A percentile compares a stretch with the other conserved stretches of the same genome.
These are phyloP conservation scores for Diplolepis rosae DNA, from an alignment of 2,888 invertebrate genomes.

Conservation along the genomic window DNA sequence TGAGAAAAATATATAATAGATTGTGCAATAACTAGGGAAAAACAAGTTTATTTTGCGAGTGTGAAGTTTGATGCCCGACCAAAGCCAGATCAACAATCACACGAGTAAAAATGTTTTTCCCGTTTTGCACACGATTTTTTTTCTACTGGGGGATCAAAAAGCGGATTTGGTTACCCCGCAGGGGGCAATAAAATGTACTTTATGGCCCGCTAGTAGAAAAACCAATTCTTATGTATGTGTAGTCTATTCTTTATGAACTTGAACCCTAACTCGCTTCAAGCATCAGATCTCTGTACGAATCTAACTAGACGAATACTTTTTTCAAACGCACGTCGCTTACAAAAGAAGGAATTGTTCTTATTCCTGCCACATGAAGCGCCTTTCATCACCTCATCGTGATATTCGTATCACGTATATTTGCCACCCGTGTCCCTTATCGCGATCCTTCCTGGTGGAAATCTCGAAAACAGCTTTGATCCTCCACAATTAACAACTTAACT, in stretches of 20 bases:
- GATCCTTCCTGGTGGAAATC: not conserved
- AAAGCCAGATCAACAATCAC: not conserved
- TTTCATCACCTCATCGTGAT: slow-evolving; percentile 53
- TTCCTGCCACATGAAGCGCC: slow-evolving; percentile 36
- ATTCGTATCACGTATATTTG: slow-evolving; percentile 62
- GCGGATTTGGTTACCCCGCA: too few species aligned
- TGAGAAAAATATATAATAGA: too few species aligned
- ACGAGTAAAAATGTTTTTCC: not conserved
- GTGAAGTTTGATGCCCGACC: not conserved
- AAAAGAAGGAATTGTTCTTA: slow-evolving; percentile 1
- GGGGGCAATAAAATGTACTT: not conserved
- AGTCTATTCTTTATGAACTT: slow-evolving; percentile 25
- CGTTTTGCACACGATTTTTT: too few species aligned
- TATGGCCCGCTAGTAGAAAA: not conserved
- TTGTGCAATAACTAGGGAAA: too few species aligned
- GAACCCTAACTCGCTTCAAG: slow-evolving; percentile 4
- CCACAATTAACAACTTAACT: slow-evolving; percentile 9
- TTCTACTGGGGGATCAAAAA: too few species aligned
- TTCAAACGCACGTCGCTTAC: slow-evolving; percentile 18
- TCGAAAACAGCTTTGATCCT: not conserved
- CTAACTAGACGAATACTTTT: not conserved
- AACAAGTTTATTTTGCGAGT: not conserved
- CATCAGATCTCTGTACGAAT: slow-evolving; percentile 11
- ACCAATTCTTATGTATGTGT: slow-evolving; percentile 4
- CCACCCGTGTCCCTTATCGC: slow-evolving; percentile 39